These are phyloP conservation scores for Phataginus tetradactyla DNA, from an alignment of 2,797 vertebrate species.

Conservation along the genomic window DNA sequence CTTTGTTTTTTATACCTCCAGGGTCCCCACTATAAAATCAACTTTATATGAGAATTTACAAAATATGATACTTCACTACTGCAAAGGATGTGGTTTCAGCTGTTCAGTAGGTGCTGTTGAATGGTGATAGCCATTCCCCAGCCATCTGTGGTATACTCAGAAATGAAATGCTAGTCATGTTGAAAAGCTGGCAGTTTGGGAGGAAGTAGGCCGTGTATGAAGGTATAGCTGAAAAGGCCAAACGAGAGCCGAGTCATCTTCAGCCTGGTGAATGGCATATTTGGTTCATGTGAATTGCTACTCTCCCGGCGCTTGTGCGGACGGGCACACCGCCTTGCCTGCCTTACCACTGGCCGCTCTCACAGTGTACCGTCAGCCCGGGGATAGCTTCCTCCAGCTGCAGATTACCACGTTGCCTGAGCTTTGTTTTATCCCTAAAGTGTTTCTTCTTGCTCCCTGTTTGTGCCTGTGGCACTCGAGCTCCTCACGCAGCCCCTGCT, in stretches of 20 bases:
- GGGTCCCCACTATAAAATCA: not conserved
- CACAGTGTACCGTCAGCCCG: not conserved
- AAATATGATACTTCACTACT: not conserved
- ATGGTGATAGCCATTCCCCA: not conserved
- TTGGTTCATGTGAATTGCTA: not conserved
- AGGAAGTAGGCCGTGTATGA: not conserved
- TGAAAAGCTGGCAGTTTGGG: not conserved
- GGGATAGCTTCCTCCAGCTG: not conserved
- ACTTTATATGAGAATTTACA: not conserved
- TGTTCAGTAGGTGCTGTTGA: not conserved
- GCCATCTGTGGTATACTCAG: not conserved
- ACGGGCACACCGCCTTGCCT: not conserved
- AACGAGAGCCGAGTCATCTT: not conserved
- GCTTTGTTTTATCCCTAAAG: not conserved
- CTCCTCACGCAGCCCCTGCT: not conserved
- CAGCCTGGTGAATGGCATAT: not conserved
- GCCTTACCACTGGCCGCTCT: not conserved
- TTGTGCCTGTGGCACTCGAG: not conserved
- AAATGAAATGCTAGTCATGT: not conserved
- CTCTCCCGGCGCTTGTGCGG: not conserved
- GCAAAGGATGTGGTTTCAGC: constrained; percentile 1
- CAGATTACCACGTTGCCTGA: not conserved
- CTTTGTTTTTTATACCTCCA: not conserved
- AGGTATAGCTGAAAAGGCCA: not conserved
- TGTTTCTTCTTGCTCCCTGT: not conserved